Evolutionary conservation across 2,797 vertebrate genomes (phyloP), one percentile per base, ranked within the genome.

Genomic region (Dermochelys coriacea): DNA sequence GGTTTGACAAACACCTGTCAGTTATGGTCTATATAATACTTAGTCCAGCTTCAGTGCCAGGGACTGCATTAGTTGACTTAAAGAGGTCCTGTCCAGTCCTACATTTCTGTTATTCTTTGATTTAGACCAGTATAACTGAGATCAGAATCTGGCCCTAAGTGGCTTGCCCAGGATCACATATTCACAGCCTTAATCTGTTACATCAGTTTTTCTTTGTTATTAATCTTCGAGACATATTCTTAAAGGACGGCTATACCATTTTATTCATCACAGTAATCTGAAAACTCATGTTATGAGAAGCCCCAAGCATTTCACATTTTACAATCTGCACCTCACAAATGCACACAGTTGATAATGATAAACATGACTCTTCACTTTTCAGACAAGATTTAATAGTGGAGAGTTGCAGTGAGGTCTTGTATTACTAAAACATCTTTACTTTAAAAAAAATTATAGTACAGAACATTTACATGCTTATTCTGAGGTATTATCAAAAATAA

Each of bases 171-270:
- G 87, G 71, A 87, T 95, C 82, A 88, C 54, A n/a, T 49, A 95
- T 88, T 94, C 84, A 93, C 41, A 57, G 93, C 90, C 89, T 96
- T 95, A 93, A 93, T 87, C 84, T 80, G 0, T 79, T 86, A 93
- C 77, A 80, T 94, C 80, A 80, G 71, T 55, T 95, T 95, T 85
- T 47, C 82, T 93, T 71, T 15, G 0, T 47, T 92, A 49, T 94
- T 91, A 68, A 52, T 95, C 85, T 89, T 93, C 64, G 91, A 94
- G 90, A 80, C 41, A 3, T 3, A 37, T 5, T 37, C 85, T 86
- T 18, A 0, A 64, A 81, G 0, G 1, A 11, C 91, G 94, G 81
- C 92, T 87, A 50, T 55, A 31, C 49, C 54, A 83, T 27, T 85
- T 93, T 82, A 52, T 92, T 95, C 61, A 84, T 85, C 71, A 85